Percentiles rank a stretch among this genome's conserved stretches.
Conservation (phyloP, 2,888 invertebrate species). For the Troilus luridus region DNA sequence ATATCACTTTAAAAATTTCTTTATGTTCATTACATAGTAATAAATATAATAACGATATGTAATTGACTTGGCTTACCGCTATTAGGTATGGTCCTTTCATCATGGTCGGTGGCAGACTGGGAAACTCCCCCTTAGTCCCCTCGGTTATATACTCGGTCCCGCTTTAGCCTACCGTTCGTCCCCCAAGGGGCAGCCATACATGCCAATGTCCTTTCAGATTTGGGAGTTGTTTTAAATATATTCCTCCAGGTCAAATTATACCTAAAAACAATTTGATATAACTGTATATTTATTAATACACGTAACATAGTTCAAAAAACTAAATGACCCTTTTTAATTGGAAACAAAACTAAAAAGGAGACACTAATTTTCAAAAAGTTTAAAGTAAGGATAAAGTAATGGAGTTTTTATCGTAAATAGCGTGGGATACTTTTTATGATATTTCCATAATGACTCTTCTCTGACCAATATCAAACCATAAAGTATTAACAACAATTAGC, state of each 20-base stretch:
- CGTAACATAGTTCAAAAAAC: not conserved
- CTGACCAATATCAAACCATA: no score
- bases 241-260: not conserved
- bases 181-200: slow-evolving; percentile 9
- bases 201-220: slow-evolving; percentile 18
- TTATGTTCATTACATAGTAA: no score
- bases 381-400: no score
- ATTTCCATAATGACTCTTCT: no score
- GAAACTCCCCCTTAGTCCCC: slow-evolving; percentile 24
- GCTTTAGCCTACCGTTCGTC: slow-evolving; percentile 37
- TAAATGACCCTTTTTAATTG: no score
- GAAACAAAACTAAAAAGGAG: no score
- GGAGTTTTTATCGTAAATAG: no score
- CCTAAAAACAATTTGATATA: not conserved
- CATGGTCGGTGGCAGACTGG: slow-evolving; percentile 23
- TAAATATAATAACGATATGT: not conserved
- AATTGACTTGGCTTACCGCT: slow-evolving; percentile 7
- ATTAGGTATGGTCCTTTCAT: slow-evolving; percentile 47
- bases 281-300: not conserved
- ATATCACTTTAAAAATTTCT: no score
- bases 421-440: no score
- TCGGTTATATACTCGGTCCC: slow-evolving; percentile 25
- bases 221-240: not conserved
- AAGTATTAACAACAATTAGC: no score
- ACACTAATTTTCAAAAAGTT: no score